phyloP scores from a whole-genome alignment of 64 coral and sea anemone genomes.

The Montipora cactus region DNA sequence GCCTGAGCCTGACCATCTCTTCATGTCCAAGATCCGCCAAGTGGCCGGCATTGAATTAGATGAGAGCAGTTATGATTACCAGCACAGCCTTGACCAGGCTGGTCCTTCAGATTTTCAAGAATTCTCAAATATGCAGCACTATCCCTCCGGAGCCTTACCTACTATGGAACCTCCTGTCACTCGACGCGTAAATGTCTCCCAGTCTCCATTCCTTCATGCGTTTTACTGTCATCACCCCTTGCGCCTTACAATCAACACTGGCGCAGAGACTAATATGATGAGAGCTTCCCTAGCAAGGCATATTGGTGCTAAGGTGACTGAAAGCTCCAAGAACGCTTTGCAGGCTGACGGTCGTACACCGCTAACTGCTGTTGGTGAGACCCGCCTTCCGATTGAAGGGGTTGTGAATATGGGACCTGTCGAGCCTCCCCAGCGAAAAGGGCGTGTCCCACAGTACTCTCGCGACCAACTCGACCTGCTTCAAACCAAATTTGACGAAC shows the following conservation, averaged over 20 bases:
- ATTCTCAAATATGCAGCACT: background rate
- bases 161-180: background rate
- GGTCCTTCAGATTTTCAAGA: background rate
- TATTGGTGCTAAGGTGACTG: constrained; percentile 6
- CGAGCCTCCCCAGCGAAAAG: constrained; percentile 15
- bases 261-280: constrained; percentile 58
- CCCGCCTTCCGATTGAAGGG: constrained; percentile 22
- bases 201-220: constrained; percentile 34
- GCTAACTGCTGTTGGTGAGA: constrained; percentile 5
- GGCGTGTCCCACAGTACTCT: constrained; percentile 38
- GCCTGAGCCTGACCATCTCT: constrained; percentile 8
- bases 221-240: constrained; percentile 48
- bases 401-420: constrained; percentile 43
- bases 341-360: constrained; percentile 32
- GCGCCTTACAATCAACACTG: constrained; percentile 22
- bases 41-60: background rate
- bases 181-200: constrained; percentile 19
- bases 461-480: constrained; percentile 17
- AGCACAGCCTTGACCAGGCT: background rate
- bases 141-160: background rate
- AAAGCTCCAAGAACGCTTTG: constrained; percentile 22
- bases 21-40: background rate
- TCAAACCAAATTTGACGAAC: constrained; percentile 34
- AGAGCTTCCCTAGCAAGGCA: constrained; percentile 9
- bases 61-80: background rate